Evolutionary conservation across 2,888 invertebrate genomes (phyloP).

Genomic region (Drosophila anomalipes): DNA sequence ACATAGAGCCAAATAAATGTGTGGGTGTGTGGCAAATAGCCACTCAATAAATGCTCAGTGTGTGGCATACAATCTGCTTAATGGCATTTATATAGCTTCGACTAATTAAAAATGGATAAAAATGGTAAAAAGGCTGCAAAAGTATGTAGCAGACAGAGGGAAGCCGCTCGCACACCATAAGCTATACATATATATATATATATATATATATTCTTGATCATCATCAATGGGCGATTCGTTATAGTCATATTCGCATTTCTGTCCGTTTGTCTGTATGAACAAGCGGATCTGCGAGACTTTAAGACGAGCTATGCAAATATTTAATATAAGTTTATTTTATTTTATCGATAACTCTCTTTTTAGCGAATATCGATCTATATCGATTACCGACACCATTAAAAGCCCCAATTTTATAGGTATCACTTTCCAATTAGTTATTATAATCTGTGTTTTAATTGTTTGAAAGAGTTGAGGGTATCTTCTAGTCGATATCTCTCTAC

Average conservation of each 20-base stretch:
- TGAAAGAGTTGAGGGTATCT: background rate
- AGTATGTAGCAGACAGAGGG: background rate
- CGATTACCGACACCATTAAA: background rate
- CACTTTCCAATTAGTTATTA: background rate
- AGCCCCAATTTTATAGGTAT: background rate
- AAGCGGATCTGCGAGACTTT: background rate
- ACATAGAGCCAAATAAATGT: background rate
- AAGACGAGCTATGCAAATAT: background rate
- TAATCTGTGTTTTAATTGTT: background rate
- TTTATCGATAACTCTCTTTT: background rate
- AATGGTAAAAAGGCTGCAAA: background rate
- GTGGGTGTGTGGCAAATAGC: background rate
- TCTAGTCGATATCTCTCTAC: background rate
- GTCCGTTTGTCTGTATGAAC: background rate
- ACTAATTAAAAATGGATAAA: background rate
- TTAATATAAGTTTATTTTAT: background rate
- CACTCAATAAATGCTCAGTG: background rate
- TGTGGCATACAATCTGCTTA: background rate
- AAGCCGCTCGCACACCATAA: background rate
- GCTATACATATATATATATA: background rate
- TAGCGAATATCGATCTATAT: background rate
- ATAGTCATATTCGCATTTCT: background rate
- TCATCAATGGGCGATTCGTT: background rate
- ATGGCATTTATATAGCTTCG: background rate
- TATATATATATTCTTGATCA: background rate